These are phyloP conservation scores for Neocrepidodera transversa DNA, from an alignment of 2,888 invertebrate species.

Conservation along the genomic window DNA sequence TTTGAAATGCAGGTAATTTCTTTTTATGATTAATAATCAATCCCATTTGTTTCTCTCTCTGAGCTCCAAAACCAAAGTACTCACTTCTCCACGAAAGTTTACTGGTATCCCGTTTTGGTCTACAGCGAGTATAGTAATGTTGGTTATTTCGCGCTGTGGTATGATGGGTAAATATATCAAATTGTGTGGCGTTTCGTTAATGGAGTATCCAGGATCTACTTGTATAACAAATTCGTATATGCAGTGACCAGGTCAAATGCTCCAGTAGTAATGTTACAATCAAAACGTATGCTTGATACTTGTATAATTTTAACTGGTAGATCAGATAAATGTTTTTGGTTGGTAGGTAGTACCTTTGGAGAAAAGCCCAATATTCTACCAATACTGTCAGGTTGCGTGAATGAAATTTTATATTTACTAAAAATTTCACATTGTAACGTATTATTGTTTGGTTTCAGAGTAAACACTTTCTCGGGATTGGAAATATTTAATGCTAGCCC, in stretches of 20 bases:
- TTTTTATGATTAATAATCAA: not conserved
- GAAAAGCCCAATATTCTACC: constrained; percentile 11
- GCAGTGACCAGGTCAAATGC: constrained; percentile 49
- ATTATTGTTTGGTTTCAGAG: constrained; percentile 44
- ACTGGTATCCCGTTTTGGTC: constrained; percentile 40
- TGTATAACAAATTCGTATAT: constrained; percentile 49
- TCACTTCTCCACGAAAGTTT: constrained; percentile 44
- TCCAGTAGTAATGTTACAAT: constrained; percentile 47
- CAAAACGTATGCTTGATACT: constrained; percentile 35
- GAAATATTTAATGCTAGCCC: not conserved
- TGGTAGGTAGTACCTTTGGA: constrained; percentile 9
- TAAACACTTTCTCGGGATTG: not conserved
- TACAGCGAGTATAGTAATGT: constrained; percentile 45
- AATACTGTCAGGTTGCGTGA: not conserved
- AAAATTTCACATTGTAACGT: constrained; percentile 44
- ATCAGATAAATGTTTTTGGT: constrained; percentile 37
- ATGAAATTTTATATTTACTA: constrained; percentile 12
- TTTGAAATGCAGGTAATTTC: not conserved
- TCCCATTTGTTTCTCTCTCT: constrained; percentile 6
- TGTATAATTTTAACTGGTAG: constrained; percentile 38
- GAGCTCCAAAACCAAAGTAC: constrained; percentile 44
- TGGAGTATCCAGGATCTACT: constrained; percentile 52
- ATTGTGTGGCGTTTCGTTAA: constrained; percentile 44
- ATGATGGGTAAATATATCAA: constrained; percentile 50
- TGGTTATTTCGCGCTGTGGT: constrained; percentile 34